These are phyloP conservation scores for Agonopterix alstromeriana DNA, from an alignment of 2,888 invertebrate species.

Conservation along the genomic window DNA sequence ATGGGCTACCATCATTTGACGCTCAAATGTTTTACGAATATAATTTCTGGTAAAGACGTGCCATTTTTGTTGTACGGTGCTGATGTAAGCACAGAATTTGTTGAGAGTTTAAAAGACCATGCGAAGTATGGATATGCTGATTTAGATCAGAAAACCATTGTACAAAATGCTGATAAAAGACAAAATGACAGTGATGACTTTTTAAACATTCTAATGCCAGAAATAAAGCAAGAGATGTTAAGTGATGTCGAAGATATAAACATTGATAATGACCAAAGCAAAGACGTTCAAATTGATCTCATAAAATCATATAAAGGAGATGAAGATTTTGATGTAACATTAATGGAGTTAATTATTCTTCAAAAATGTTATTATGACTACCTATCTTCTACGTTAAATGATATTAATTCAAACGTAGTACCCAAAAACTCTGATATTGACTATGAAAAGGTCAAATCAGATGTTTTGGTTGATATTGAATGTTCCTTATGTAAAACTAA, in stretches of 20 bases:
- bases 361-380: constrained; percentile 63
- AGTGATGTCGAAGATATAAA: constrained; percentile 25
- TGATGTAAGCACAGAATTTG: constrained; percentile 52
- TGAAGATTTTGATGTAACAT: constrained; percentile 64
- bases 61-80: constrained; percentile 57
- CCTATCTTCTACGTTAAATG: constrained; percentile 32
- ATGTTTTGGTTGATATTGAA: constrained; percentile 28
- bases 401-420: constrained; percentile 40
- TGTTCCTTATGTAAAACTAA: constrained; percentile 50
- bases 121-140: constrained; percentile 51
- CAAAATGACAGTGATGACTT: constrained; percentile 16
- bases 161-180: constrained; percentile 10
- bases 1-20: constrained; percentile 67
- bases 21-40: constrained; percentile 54
- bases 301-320: constrained; percentile 47
- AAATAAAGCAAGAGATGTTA: constrained; percentile 27
- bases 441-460: constrained; percentile 34
- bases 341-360: constrained; percentile 57
- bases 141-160: constrained; percentile 19
- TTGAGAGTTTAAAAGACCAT: constrained; percentile 46
- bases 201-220: constrained; percentile 27
- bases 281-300: constrained; percentile 16
- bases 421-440: constrained; percentile 42
- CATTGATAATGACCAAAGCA: constrained; percentile 11
- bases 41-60: constrained; percentile 51